These are phyloP conservation scores for Tinamus major DNA, from an alignment of 2,797 vertebrate species.

Conservation along the genomic window DNA sequence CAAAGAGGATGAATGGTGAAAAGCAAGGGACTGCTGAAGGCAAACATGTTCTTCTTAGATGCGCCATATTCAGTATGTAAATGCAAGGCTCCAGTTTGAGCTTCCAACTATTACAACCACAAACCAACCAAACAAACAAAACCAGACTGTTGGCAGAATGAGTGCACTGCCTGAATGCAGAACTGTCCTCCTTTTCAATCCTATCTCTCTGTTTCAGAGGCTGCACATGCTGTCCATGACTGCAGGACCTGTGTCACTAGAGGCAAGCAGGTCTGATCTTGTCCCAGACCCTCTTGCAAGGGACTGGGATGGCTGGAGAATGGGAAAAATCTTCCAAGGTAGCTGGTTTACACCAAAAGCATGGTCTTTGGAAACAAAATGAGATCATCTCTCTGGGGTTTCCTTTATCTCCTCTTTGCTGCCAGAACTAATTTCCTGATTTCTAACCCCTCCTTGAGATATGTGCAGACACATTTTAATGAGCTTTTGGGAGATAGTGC, in stretches of 20 bases:
- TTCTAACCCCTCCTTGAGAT: not conserved
- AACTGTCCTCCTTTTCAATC: not conserved
- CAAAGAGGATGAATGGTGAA: not conserved
- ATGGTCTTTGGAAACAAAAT: not conserved
- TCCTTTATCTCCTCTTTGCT: conserved; percentile 4
- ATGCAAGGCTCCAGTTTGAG: not conserved
- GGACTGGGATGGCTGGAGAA: not conserved
- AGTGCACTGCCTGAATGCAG: not conserved
- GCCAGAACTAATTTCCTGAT: conserved; percentile 22
- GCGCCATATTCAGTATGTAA: fast-evolving
- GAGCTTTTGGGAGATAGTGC: not conserved
- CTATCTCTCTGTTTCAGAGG: not conserved
- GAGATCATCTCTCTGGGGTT: not conserved
- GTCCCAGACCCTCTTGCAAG: not conserved
- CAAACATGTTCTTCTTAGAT: fast-evolving
- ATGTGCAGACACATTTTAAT: not conserved
- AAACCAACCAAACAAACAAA: not conserved
- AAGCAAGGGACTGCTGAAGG: not conserved
- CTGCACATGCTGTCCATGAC: not conserved
- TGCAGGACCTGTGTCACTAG: not conserved
- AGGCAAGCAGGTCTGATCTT: not conserved
- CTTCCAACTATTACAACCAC: not conserved
- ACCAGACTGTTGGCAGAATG: not conserved
- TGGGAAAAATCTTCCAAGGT: not conserved
- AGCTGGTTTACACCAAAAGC: not conserved